Conservation (phyloP, 92 coral and sea anemone genomes). For the Palythoa heliodiscus region DNA sequence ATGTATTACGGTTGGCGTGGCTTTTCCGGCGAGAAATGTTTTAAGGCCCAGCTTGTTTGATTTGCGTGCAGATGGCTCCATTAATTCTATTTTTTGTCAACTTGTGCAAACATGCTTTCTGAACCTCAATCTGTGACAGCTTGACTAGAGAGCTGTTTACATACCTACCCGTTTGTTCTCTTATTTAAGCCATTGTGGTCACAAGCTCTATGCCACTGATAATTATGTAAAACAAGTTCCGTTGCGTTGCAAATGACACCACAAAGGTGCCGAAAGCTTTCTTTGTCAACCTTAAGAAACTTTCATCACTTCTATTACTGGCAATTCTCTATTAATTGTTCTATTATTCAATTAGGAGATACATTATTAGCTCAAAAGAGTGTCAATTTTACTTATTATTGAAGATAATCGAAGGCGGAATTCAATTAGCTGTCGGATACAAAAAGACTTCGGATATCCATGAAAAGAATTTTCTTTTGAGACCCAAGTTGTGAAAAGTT, state of each 20-base stretch:
- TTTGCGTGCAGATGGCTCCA: slow-evolving; percentile 45
- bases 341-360: slow-evolving; percentile 92
- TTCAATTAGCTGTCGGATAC: slow-evolving; percentile 85
- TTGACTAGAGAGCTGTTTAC: slow-evolving; percentile 69
- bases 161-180: slow-evolving; percentile 65
- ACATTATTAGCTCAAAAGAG: slow-evolving; percentile 84
- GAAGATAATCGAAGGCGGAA: slow-evolving; percentile 94
- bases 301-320: slow-evolving; percentile 63
- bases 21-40: slow-evolving; percentile 33
- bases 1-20: slow-evolving; percentile 19
- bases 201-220: slow-evolving; percentile 56
- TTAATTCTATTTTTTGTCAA: slow-evolving; percentile 34
- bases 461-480: slow-evolving; percentile 36
- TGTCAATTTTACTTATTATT: slow-evolving; percentile 97
- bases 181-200: slow-evolving; percentile 65
- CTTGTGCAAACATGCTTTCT: slow-evolving; percentile 43
- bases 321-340: slow-evolving; percentile 73
- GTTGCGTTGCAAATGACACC: slow-evolving; percentile 48
- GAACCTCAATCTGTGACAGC: slow-evolving; percentile 56
- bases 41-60: slow-evolving; percentile 32
- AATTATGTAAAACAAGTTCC: slow-evolving; percentile 55
- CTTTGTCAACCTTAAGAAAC: slow-evolving; percentile 53
- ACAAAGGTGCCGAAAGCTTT: slow-evolving; percentile 64
- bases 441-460: slow-evolving; percentile 22
- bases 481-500: slow-evolving; percentile 20